These are phyloP conservation scores for Uloborus plumipes DNA, from an alignment of 2,888 invertebrate genomes.

Conservation along the genomic window DNA sequence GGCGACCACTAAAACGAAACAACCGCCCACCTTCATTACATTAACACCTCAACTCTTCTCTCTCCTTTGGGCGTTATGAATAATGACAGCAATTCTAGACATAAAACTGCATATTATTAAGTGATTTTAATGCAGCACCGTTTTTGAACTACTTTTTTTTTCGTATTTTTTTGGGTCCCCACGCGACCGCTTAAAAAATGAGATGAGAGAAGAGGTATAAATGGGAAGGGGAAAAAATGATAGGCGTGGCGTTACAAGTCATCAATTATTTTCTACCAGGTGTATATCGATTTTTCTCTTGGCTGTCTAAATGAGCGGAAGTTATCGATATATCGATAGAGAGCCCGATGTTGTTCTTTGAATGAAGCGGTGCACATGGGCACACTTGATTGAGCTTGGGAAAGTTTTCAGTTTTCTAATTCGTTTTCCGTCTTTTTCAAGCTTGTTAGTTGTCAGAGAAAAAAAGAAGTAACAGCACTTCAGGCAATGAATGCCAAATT, in stretches of 20 bases:
- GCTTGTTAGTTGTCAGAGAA: no score
- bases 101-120: constrained; percentile 54
- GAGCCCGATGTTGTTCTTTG: not conserved
- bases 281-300: constrained; percentile 41
- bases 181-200: constrained; percentile 5
- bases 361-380: not conserved
- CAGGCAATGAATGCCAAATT: no score
- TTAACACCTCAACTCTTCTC: constrained; percentile 28
- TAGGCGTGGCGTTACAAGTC: constrained; percentile 27
- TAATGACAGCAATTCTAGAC: constrained; percentile 42
- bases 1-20: constrained; percentile 9
- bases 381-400: no score
- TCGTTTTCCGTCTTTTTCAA: no score
- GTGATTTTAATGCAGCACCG: constrained; percentile 42
- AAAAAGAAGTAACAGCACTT: no score
- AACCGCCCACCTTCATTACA: constrained; percentile 50
- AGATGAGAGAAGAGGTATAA: constrained; percentile 15
- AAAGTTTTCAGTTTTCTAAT: no score
- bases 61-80: constrained; percentile 19
- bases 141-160: constrained; percentile 11
- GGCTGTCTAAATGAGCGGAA: not conserved
- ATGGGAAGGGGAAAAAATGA: constrained; percentile 16
- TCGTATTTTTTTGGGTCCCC: not conserved
- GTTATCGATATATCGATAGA: constrained; percentile 39
- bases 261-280: constrained; percentile 50